Evolutionary conservation across 2,113 vertebrate genomes (phyloP).

Genomic region (Phrynosoma platyrhinos): DNA sequence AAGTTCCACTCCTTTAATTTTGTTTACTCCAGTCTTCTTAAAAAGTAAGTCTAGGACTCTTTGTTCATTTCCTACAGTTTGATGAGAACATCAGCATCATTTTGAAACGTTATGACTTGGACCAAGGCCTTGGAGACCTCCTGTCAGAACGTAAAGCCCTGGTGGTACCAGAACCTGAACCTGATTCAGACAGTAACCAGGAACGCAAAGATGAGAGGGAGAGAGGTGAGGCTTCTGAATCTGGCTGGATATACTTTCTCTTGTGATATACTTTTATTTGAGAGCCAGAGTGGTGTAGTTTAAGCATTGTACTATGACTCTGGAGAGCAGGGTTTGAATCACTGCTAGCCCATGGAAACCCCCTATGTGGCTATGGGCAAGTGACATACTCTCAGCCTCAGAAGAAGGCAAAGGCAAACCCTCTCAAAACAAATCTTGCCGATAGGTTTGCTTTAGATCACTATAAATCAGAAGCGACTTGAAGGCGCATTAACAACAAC

Average conservation of each 20-base stretch:
- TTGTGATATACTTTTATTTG: too few species aligned
- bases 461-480: too few species aligned
- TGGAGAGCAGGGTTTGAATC: too few species aligned
- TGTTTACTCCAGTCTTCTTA: background rate
- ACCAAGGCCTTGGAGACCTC: constrained; percentile 85
- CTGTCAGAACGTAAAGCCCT: constrained; percentile 81
- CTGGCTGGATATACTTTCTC: background rate
- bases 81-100: constrained; percentile 92
- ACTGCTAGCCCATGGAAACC: too few species aligned
- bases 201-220: constrained; percentile 87
- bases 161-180: constrained; percentile 88
- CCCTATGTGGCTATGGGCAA: too few species aligned
- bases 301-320: too few species aligned
- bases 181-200: constrained; percentile 95
- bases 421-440: too few species aligned
- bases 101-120: constrained; percentile 87
- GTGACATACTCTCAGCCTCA: too few species aligned
- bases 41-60: background rate
- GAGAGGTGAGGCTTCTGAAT: constrained; percentile 68
- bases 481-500: too few species aligned
- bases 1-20: background rate
- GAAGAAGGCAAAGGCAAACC: too few species aligned
- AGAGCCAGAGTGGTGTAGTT: too few species aligned
- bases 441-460: too few species aligned
- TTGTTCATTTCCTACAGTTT: constrained; percentile 77